A percentile compares a stretch with the other conserved stretches of the same genome.
These are phyloP conservation scores for Prosapia bicincta DNA, from an alignment of 2,888 invertebrate genomes.

Conservation along the genomic window DNA sequence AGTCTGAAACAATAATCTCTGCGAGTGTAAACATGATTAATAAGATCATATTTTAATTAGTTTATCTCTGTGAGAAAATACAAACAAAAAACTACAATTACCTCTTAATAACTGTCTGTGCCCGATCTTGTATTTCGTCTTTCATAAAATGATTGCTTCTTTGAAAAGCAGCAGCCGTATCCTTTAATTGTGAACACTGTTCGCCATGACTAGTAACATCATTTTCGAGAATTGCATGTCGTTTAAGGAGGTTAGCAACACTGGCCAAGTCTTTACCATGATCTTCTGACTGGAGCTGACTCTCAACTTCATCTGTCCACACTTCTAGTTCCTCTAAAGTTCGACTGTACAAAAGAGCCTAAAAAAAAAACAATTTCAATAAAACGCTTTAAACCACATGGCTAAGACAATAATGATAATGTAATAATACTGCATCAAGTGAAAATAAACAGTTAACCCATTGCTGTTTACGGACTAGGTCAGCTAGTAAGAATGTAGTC, in stretches of 20 bases:
- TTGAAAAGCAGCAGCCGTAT: constrained; percentile 74
- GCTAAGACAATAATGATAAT: too few relatives aligned
- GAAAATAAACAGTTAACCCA: too few relatives aligned
- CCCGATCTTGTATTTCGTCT: constrained; percentile 75
- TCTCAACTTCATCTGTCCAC: constrained; percentile 90
- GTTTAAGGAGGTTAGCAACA: constrained; percentile 76
- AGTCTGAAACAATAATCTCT: too few relatives aligned
- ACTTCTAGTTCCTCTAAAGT: constrained; percentile 88
- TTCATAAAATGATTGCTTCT: constrained; percentile 84
- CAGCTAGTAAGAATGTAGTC: too few relatives aligned
- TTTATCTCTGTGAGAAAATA: too few relatives aligned
- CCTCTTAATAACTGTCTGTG: constrained; percentile 61
- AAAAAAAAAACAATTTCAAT: too few relatives aligned
- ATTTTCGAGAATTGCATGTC: constrained; percentile 79
- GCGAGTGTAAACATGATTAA: too few relatives aligned
- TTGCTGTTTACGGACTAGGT: too few relatives aligned
- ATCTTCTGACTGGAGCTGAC: constrained; percentile 69
- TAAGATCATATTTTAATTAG: too few relatives aligned
- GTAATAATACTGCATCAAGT: too few relatives aligned
- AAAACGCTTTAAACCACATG: too few relatives aligned
- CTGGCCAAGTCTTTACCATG: constrained; percentile 86
- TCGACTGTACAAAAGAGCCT: constrained; percentile 82
- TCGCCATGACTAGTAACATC: constrained; percentile 82
- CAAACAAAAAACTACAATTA: constrained; percentile 40
- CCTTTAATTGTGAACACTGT: constrained; percentile 73